Base-by-base conservation (phyloP, 2,113 vertebrate genomes). In the Sinocyclocheilus maitianheensis region DNA sequence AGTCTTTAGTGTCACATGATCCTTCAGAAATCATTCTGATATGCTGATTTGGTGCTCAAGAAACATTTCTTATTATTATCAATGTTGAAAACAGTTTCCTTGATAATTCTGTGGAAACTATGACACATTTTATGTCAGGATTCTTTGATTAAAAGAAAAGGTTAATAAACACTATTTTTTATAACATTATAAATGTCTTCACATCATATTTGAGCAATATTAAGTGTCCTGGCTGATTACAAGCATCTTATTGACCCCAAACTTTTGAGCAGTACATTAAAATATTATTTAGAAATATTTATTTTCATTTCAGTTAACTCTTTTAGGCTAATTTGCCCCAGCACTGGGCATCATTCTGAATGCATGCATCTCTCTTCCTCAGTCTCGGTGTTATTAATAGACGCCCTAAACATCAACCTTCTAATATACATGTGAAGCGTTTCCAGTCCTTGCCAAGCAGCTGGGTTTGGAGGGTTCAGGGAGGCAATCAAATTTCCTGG, bases 351-450 rank as follows among this genome's bases (percentile, higher is more conserved):
- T 67, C 24, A 24, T 78, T 55, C 53, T 83, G 16, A 53, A 40
- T 13, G 14, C 30, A 24, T 76, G 34, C 37, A 37, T 9, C 43
- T 65, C 55, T 34, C 24, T 8, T 2, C 7, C 3, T 55, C 48
- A n/a, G 79, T 74, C 71, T 11, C n/a, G 53, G 24, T 53, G 46
- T 63, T 86, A 90, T 83, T 84, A 90, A 86, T 87, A 90, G 83
- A 78, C 34, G 22, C 62, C 16, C 51, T 67, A 37, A 62, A 71
- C 51, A 81, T 84, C 20, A 81, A 58, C 37, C 46, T 77, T 77
- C 87, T 87, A 87, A 78, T 86, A 77, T 87, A 77, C 40, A 72
- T 51, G 77, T 69, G 26, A 40, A 34, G 67, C 46, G 74, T 80
- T 80, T 62, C 26, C 46, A 71, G 78, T 85, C 16, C 51, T 20